Conservation (phyloP, 2,888 invertebrate genomes). For the Melanophora roralis region DNA sequence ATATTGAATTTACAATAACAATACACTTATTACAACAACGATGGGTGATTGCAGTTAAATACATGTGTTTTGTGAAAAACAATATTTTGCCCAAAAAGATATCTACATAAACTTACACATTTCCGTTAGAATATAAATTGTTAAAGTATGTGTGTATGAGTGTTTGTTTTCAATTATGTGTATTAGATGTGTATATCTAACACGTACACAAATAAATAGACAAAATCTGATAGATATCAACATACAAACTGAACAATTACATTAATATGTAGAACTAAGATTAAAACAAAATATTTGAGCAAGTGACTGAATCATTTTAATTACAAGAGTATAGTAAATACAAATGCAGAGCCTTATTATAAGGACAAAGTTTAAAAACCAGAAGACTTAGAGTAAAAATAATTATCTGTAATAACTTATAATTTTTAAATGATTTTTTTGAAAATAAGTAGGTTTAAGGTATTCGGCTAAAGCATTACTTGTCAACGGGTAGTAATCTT, state of each 20-base stretch:
- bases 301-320: too few relatives aligned
- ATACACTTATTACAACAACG: neutral
- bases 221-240: constrained; percentile 23
- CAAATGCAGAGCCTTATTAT: too few relatives aligned
- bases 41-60: constrained; percentile 20
- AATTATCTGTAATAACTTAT: too few relatives aligned
- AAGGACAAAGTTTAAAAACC: too few relatives aligned
- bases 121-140: neutral
- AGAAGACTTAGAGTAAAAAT: too few relatives aligned
- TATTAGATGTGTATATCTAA: constrained; percentile 4
- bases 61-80: constrained; percentile 20
- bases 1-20: constrained; percentile 34
- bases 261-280: neutral
- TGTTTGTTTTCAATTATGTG: neutral
- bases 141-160: neutral
- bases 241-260: neutral
- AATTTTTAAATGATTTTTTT: too few relatives aligned
- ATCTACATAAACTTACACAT: neutral
- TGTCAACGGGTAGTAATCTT: too few relatives aligned
- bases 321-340: too few relatives aligned
- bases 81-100: neutral
- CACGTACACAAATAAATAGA: constrained; percentile 22
- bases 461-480: too few relatives aligned
- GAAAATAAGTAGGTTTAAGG: too few relatives aligned
- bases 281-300: neutral